Percentiles rank a stretch among this genome's conserved stretches.
These are phyloP conservation scores for Acanthoscelides obtectus DNA, from an alignment of 2,888 invertebrate species.

Conservation along the genomic window DNA sequence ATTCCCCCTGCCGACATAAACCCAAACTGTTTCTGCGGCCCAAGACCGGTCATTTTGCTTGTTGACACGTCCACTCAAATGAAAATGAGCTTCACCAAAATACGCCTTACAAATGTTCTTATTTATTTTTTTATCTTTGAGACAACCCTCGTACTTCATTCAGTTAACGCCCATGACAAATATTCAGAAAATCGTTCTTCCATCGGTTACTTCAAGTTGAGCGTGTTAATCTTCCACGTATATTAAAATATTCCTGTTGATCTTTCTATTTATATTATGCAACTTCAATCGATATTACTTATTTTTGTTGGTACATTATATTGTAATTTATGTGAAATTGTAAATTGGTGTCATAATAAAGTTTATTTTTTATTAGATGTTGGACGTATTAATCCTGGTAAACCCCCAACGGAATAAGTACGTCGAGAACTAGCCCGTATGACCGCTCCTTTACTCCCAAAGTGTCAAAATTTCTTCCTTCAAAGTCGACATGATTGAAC, in stretches of 20 bases:
- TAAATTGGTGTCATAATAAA: slow-evolving; percentile 31
- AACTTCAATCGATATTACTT: background rate
- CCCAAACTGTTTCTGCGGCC: too few relatives aligned
- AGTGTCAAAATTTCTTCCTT: too few relatives aligned
- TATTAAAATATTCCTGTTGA: slow-evolving; percentile 22
- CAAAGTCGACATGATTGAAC: too few relatives aligned
- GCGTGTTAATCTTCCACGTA: background rate
- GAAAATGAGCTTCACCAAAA: too few relatives aligned
- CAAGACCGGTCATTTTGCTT: too few relatives aligned
- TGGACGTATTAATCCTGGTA: too few relatives aligned
- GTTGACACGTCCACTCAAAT: too few relatives aligned
- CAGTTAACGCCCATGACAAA: background rate
- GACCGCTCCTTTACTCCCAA: too few relatives aligned
- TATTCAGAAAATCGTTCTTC: background rate
- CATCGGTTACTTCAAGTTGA: background rate
- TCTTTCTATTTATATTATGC: slow-evolving; percentile 10
- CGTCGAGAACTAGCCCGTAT: too few relatives aligned
- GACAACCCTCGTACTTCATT: background rate
- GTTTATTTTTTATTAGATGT: slow-evolving; percentile 29
- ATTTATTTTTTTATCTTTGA: background rate
- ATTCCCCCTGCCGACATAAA: too few relatives aligned
- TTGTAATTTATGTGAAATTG: slow-evolving; percentile 29
- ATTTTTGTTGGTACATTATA: slow-evolving; percentile 19
- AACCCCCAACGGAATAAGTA: too few relatives aligned
- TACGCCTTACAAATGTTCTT: background rate